Evolutionary conservation across 2,113 vertebrate genomes (phyloP).

Genomic region (Catharus bicknelli): DNA sequence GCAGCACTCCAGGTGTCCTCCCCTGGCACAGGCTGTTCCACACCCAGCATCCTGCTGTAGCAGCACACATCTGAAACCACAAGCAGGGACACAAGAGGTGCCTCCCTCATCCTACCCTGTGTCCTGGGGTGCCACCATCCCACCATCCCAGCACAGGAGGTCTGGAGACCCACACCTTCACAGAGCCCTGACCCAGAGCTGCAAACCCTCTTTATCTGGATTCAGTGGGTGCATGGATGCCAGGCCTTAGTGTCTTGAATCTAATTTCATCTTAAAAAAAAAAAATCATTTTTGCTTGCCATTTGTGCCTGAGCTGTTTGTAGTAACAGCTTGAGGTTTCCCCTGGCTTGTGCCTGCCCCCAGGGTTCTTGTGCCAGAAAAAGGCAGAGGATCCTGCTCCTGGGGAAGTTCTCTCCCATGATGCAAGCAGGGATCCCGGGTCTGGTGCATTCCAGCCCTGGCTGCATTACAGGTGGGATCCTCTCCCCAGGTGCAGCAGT

Average conservation of each 20-base stretch:
- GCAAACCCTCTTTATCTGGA: not conserved
- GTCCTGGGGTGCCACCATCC: not conserved
- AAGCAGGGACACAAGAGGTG: not conserved
- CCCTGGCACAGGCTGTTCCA: not conserved
- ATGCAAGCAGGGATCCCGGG: not conserved
- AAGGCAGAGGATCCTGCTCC: not conserved
- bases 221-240: fast-evolving
- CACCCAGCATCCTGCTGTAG: not conserved
- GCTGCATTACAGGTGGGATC: not conserved
- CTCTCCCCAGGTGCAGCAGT: not conserved
- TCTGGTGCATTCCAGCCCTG: not conserved
- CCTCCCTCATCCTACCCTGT: not conserved
- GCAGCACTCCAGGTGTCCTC: not conserved
- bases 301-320: not conserved
- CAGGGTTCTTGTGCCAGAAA: not conserved
- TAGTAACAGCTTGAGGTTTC: not conserved
- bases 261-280: not conserved
- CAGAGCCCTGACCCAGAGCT: not conserved
- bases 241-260: not conserved
- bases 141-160: fast-evolving
- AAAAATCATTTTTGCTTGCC: not conserved
- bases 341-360: not conserved
- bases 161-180: not conserved
- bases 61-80: not conserved
- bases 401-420: not conserved